Conservation (phyloP, 2,888 invertebrate genomes). For the Drosophila austrosaltans region DNA sequence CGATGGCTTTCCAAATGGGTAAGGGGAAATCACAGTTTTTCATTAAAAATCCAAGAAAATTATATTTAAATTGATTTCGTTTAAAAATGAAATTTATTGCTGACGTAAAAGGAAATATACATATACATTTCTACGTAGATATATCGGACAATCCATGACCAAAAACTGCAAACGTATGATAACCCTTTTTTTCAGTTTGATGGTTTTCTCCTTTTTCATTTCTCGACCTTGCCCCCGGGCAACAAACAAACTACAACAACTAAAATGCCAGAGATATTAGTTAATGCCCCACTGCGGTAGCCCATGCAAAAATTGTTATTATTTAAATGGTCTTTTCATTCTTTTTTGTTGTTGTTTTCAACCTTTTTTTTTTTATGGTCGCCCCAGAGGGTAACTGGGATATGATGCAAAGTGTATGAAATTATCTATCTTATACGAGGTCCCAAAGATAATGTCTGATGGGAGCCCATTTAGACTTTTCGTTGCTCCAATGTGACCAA, state of each 20-base stretch:
- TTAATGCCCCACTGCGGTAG: conserved; percentile 47
- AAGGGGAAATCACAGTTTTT: conserved; percentile 23
- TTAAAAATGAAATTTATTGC: conserved; percentile 27
- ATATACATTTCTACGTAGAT: conserved; percentile 16
- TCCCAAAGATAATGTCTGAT: not conserved
- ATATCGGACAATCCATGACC: conserved; percentile 22
- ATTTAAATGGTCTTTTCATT: conserved; percentile 49
- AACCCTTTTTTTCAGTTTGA: conserved; percentile 37
- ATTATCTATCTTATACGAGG: not conserved
- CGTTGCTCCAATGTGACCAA: no score
- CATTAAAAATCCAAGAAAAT: not conserved
- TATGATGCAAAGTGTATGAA: not conserved
- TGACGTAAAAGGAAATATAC: conserved; percentile 12
- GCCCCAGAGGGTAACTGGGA: not conserved
- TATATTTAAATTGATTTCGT: conserved; percentile 17
- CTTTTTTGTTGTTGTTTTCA: not conserved
- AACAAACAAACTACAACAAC: conserved; percentile 13
- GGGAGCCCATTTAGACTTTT: no score
- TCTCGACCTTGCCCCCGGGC: conserved; percentile 25
- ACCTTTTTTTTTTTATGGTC: conserved; percentile 7
- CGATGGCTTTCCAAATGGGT: not conserved
- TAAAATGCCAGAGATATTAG: conserved; percentile 47
- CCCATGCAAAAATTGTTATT: conserved; percentile 55
- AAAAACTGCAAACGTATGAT: conserved; percentile 12
- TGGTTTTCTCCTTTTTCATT: conserved; percentile 20